Evolutionary conservation across 2,113 vertebrate species (phyloP).

Genomic region (Cebus imitator): DNA sequence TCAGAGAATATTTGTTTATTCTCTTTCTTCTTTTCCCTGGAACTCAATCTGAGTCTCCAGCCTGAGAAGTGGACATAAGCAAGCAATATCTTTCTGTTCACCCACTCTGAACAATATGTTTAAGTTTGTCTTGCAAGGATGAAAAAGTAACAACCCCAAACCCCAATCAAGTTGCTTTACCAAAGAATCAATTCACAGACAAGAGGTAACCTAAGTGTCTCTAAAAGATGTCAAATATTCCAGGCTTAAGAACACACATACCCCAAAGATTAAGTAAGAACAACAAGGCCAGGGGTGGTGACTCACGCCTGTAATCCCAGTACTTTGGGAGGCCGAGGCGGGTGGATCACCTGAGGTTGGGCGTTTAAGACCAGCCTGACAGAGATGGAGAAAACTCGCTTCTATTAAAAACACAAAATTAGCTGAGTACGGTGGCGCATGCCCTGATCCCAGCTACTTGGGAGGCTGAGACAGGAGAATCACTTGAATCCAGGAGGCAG

Average conservation of each 20-base stretch:
- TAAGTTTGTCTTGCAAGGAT: background rate
- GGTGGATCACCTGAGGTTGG: too few relatives aligned
- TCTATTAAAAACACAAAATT: too few relatives aligned
- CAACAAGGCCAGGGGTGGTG: too few relatives aligned
- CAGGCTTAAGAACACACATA: background rate
- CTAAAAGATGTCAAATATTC: background rate
- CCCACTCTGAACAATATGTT: background rate
- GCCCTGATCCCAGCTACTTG: too few relatives aligned
- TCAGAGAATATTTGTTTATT: background rate
- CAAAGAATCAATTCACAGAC: background rate
- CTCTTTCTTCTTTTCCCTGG: background rate
- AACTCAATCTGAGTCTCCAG: background rate
- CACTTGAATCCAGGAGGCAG: too few relatives aligned
- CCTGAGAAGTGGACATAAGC: background rate
- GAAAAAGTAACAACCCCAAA: background rate
- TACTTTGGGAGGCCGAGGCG: too few relatives aligned
- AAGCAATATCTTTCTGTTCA: background rate
- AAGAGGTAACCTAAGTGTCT: background rate
- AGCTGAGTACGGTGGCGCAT: too few relatives aligned
- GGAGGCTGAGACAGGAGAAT: too few relatives aligned
- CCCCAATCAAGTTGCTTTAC: background rate
- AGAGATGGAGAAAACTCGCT: too few relatives aligned
- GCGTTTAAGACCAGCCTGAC: too few relatives aligned
- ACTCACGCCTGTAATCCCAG: too few relatives aligned
- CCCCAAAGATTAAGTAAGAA: background rate